Base-by-base conservation (phyloP, 1,140 invertebrate species). In the Drepana arcuata region DNA sequence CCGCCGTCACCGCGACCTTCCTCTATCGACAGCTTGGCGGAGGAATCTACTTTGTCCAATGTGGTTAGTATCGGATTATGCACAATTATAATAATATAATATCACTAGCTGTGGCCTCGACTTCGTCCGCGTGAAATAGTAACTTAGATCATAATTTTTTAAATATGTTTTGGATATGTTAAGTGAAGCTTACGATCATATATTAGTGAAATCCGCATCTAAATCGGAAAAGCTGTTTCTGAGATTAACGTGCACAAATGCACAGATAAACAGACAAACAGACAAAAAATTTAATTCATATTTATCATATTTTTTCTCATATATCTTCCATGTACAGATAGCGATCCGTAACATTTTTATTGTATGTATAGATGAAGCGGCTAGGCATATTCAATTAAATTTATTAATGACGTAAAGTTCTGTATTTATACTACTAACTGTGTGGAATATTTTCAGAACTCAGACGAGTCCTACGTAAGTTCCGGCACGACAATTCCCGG, bases 1-100 rank as follows among this genome's bases (percentile, higher is more conserved):
- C 77, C 77, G 9, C 65, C 74, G 5, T 82, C 77, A 12, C 77
- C 74, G 16, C 68, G 74, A 34, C 77, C 74, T 9, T 72, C 74
- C 7, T 81, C 77, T 1, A 63, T 79, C 41, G 78, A 81, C 26
- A 79, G 72, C 30, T 74, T 70, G 0, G 47, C 65, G 9, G 77
- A 79, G 34, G 74, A 77, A 43, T 64, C 66, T 14, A 36, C 73
- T 27, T 42, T 68, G 12, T 77, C 79, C 47, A 81, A 79, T 46
- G 47, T 70, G 56, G 77, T 81, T 40, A 57, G 57, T 59, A 41
- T 28, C 44, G 32, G 16, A n/a, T n/a, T n/a, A n/a, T n/a, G n/a
- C n/a, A n/a, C n/a, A n/a, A n/a, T n/a, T n/a, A n/a, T n/a, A n/a
- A n/a, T n/a, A n/a, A n/a, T n/a, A n/a, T n/a, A n/a, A n/a, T n/a